Conservation (phyloP, 2,113 vertebrate genomes). For the Seriola rivoliana region DNA sequence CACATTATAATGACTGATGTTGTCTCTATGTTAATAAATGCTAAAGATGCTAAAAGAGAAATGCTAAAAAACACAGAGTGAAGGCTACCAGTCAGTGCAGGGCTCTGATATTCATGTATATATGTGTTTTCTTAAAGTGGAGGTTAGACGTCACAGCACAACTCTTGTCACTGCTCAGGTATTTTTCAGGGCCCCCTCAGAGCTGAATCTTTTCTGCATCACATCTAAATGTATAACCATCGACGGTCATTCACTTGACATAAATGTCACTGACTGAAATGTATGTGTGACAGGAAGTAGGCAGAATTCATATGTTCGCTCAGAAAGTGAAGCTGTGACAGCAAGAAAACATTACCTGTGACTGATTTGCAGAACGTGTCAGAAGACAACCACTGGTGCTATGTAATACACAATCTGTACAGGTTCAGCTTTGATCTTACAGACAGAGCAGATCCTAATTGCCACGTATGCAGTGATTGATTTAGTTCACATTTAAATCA, state of each 20-base stretch:
- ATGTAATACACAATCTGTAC: not conserved
- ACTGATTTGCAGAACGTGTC: not conserved
- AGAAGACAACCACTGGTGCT: not conserved
- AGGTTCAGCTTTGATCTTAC: not conserved
- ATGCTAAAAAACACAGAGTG: not conserved
- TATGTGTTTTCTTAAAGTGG: not conserved
- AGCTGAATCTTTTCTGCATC: not conserved
- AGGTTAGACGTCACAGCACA: not conserved
- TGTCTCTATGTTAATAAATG: not conserved
- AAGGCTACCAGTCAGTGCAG: not conserved
- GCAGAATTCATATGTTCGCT: not conserved
- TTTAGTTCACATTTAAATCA: constrained; percentile 24
- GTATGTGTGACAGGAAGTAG: not conserved
- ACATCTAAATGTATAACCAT: not conserved
- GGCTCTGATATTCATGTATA: not conserved
- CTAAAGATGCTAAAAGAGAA: too few species aligned
- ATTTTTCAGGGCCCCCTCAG: not conserved
- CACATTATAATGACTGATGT: not conserved
- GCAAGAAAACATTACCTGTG: not conserved
- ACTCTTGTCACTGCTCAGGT: not conserved
- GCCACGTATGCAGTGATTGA: not conserved
- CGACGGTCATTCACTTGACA: not conserved
- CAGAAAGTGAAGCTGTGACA: constrained; percentile 1
- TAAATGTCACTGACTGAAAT: not conserved
- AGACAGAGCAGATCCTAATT: not conserved